phyloP scores from a whole-genome alignment of 1,140 invertebrate species.

The Macrobrachium nipponense region DNA sequence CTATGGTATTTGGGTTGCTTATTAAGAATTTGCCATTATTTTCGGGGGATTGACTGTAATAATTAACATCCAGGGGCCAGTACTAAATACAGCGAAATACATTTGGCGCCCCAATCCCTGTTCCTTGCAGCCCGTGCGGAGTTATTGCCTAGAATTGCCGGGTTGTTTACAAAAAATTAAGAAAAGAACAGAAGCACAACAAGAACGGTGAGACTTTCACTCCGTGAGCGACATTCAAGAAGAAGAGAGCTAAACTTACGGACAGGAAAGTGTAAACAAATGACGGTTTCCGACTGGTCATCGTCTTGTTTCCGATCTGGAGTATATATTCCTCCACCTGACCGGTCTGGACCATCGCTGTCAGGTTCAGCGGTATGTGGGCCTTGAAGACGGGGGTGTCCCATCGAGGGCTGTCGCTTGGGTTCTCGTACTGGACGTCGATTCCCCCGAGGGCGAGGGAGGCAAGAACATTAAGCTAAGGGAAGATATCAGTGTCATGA shows the following conservation, averaged over 20 bases:
- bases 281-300: not conserved
- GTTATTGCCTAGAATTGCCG: too few relatives aligned
- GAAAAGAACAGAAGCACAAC: too few relatives aligned
- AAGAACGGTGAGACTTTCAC: too few relatives aligned
- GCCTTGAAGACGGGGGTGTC: conserved; percentile 1
- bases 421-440: not conserved
- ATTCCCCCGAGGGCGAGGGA: not conserved
- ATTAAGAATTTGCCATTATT: too few relatives aligned
- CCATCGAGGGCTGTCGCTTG: not conserved
- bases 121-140: too few relatives aligned
- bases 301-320: not conserved
- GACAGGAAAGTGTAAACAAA: not conserved
- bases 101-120: too few relatives aligned
- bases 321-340: not conserved
- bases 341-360: not conserved
- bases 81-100: too few relatives aligned
- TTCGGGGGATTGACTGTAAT: too few relatives aligned
- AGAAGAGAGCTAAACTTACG: not conserved
- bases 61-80: too few relatives aligned
- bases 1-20: too few relatives aligned
- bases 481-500: not conserved
- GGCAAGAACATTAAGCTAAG: conserved; percentile 1
- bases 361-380: not conserved
- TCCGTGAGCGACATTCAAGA: not conserved
- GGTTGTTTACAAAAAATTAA: too few relatives aligned